Evolutionary conservation across 2,113 vertebrate genomes (phyloP).

Genomic region (Petrocephalus zakoni): DNA sequence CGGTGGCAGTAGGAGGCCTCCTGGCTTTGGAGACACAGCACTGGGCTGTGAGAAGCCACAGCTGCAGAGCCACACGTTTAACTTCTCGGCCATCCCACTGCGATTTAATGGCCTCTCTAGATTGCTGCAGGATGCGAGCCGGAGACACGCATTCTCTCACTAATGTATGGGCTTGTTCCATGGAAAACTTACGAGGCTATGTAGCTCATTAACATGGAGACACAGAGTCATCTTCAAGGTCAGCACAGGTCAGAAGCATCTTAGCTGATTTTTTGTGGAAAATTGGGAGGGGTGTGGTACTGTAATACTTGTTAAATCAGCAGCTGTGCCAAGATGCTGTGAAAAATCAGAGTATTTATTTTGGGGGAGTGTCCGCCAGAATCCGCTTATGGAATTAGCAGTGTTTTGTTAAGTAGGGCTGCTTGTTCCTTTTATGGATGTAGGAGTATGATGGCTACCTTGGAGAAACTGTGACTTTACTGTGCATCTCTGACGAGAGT

Average conservation of each 20-base stretch:
- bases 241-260: not conserved
- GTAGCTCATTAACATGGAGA: not conserved
- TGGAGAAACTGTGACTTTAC: conserved; percentile 31
- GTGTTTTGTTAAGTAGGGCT: conserved; percentile 30
- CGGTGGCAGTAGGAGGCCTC: not conserved
- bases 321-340: not conserved
- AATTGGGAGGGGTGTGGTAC: not conserved
- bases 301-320: not conserved
- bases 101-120: not conserved
- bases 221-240: not conserved
- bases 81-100: not conserved
- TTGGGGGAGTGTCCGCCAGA: not conserved
- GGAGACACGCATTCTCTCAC: not conserved
- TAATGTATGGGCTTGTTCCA: not conserved
- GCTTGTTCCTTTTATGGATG: conserved; percentile 19
- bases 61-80: not conserved
- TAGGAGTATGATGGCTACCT: conserved; percentile 16
- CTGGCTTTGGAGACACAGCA: not conserved
- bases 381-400: not conserved
- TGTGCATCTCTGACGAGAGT: conserved; percentile 37
- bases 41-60: not conserved
- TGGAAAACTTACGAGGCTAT: not conserved
- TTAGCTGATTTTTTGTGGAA: not conserved
- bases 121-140: not conserved
- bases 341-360: not conserved